Base-by-base conservation (phyloP, 1,140 invertebrate genomes). In the Rhyzopertha dominica region DNA sequence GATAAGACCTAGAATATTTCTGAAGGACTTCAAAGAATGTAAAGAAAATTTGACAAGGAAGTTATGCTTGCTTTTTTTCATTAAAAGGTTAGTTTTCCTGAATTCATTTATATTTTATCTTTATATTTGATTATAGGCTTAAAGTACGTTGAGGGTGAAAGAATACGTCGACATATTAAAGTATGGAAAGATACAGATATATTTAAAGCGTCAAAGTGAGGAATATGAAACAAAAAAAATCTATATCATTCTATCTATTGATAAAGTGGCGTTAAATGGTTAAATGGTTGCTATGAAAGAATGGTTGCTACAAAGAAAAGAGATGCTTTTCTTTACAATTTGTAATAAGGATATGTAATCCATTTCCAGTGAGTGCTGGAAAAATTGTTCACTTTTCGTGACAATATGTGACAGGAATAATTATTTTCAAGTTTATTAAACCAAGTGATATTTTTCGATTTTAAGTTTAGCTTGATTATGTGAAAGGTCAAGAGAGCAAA, bases 111-210 rank as follows among this genome's bases (percentile, higher is more conserved):
- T 32, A 32, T 17, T 32, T n/a, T 17, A 32, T 32, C 13, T n/a
- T 32, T 12, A 32, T n/a, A n/a, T n/a, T n/a, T n/a, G n/a, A n/a
- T n/a, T n/a, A n/a, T n/a, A n/a, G n/a, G n/a, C n/a, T n/a, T n/a
- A 32, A 32, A 32, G 30, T 32, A 32, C 30, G 30, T 32, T 32
- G 30, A 32, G 30, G 18, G 30, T 32, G 30, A 32, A n/a, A 32
- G n/a, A 32, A 32, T 14, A 32, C n/a, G 30, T 32, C 30, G 30
- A 32, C 18, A 32, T 32, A 32, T n/a, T 32, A n/a, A 32, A 32
- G 13, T 32, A 32, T 32, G n/a, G 30, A 5, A 32, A 32, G 30
- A 14, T 32, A 32, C 30, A 32, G 30, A 14, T 32, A 32, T 32
- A n/a, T 32, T 32, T 32, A 32, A 32, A 32, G 30, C 30, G n/a